Evolutionary conservation across 2,888 invertebrate species (phyloP).

Genomic region (Mellilla xanthometata): DNA sequence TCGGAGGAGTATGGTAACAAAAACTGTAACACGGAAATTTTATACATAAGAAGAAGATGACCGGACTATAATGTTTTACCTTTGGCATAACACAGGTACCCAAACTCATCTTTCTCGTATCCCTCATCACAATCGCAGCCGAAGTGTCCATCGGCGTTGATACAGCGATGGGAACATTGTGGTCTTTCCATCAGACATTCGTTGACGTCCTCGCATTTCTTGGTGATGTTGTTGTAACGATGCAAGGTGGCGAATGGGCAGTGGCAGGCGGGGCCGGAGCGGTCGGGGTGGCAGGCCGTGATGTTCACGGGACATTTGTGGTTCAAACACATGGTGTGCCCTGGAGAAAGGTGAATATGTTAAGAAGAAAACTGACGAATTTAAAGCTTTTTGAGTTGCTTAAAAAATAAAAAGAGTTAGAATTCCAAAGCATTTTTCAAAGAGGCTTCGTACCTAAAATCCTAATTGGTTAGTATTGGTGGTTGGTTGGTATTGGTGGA

Average conservation of each 20-base stretch:
- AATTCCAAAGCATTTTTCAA: too few species aligned
- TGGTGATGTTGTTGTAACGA: conserved; percentile 53
- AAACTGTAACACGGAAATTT: too few species aligned
- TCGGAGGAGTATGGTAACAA: too few species aligned
- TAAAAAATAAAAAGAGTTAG: too few species aligned
- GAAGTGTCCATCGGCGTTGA: conserved; percentile 82
- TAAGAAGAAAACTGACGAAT: too few species aligned
- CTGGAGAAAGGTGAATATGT: conserved; percentile 36
- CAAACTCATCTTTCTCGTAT: conserved; percentile 40
- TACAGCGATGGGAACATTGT: conserved; percentile 87
- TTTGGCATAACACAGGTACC: conserved; percentile 54
- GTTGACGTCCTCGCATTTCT: conserved; percentile 81
- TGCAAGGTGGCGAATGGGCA: conserved; percentile 71
- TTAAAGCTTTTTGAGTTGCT: too few species aligned
- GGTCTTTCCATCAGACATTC: conserved; percentile 85
- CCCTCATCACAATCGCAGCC: conserved; percentile 84
- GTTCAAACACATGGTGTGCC: conserved; percentile 59
- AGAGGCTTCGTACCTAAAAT: too few species aligned
- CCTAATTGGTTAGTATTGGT: too few species aligned
- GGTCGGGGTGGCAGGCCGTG: conserved; percentile 48
- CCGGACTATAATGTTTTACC: conserved; percentile 40
- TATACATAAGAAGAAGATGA: too few species aligned
- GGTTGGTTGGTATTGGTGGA: too few species aligned
- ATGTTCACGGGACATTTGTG: conserved; percentile 46
- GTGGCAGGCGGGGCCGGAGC: conserved; percentile 71